Evolutionary conservation across 2,888 invertebrate species (phyloP).

Genomic region (Pachymerium ferrugineum): DNA sequence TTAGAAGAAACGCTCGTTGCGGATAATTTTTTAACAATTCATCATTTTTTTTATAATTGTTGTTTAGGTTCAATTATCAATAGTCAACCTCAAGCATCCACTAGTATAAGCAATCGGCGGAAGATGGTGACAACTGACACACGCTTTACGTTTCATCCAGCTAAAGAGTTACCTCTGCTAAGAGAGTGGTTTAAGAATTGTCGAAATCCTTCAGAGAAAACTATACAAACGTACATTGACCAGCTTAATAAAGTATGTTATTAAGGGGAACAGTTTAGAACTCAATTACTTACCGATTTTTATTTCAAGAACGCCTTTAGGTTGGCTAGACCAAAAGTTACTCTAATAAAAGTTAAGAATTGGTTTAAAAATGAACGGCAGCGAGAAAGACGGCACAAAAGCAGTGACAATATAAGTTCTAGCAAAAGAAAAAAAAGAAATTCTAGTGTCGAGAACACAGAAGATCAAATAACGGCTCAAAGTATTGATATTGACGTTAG

Average conservation of each 20-base stretch:
- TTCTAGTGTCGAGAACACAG: too few relatives aligned
- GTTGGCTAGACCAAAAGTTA: constrained; percentile 43
- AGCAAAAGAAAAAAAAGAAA: too few relatives aligned
- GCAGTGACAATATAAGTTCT: too few relatives aligned
- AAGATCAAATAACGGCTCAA: too few relatives aligned
- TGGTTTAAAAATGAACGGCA: constrained; percentile 49
- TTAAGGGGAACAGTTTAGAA: constrained; percentile 36
- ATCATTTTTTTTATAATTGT: too few relatives aligned
- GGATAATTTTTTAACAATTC: too few relatives aligned
- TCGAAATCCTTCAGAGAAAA: constrained; percentile 43
- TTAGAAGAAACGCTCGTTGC: too few relatives aligned
- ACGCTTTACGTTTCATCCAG: constrained; percentile 45
- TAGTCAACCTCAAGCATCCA: neutral
- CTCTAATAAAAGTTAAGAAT: constrained; percentile 43
- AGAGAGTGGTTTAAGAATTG: constrained; percentile 44
- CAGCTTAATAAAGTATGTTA: constrained; percentile 45
- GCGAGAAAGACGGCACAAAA: constrained; percentile 38
- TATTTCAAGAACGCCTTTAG: constrained; percentile 34
- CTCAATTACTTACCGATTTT: neutral
- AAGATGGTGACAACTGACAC: constrained; percentile 36
- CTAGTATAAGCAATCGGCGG: neutral
- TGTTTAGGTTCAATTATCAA: constrained; percentile 30
- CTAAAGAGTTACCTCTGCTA: constrained; percentile 45
- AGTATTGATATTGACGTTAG: too few relatives aligned
- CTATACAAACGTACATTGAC: constrained; percentile 42